Evolutionary conservation across 2,797 vertebrate genomes (phyloP).

Genomic region (Serranus cabrilla): DNA sequence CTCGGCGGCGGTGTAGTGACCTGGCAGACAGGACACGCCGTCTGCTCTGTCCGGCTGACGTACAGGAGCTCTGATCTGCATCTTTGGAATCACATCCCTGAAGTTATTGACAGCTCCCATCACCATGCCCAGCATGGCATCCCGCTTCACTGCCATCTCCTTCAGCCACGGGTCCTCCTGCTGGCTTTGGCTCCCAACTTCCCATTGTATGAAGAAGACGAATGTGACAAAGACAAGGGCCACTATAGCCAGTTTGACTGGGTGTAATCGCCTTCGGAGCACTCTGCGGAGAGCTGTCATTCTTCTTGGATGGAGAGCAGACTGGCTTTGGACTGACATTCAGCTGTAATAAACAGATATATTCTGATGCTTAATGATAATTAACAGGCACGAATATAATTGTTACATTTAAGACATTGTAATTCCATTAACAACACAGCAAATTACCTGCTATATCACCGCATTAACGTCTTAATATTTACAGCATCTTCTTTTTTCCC

Average conservation of each 20-base stretch:
- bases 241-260: slow-evolving; percentile 91
- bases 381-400: background rate
- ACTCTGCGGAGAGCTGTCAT: slow-evolving; percentile 91
- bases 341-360: slow-evolving; percentile 60
- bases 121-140: slow-evolving; percentile 92
- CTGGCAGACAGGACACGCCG: slow-evolving; percentile 87
- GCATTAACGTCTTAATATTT: background rate
- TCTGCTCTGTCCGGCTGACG: slow-evolving; percentile 83
- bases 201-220: slow-evolving; percentile 96
- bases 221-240: slow-evolving; percentile 92
- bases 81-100: slow-evolving; percentile 94
- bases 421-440: background rate
- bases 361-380: slow-evolving; percentile 5
- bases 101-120: slow-evolving; percentile 97
- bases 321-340: slow-evolving; percentile 56
- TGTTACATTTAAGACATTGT: background rate
- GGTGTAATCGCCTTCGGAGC: slow-evolving; percentile 88
- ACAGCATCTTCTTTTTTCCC: background rate
- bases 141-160: slow-evolving; percentile 89
- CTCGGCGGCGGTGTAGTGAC: slow-evolving; percentile 92
- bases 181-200: slow-evolving; percentile 90
- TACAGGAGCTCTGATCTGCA: slow-evolving; percentile 96
- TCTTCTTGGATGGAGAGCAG: slow-evolving; percentile 66
- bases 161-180: slow-evolving; percentile 90
- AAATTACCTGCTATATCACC: background rate